Evolutionary conservation across 1,140 invertebrate genomes (phyloP), one percentile per base, ranked within the genome.

Genomic region (Conopomorpha cramerella): DNA sequence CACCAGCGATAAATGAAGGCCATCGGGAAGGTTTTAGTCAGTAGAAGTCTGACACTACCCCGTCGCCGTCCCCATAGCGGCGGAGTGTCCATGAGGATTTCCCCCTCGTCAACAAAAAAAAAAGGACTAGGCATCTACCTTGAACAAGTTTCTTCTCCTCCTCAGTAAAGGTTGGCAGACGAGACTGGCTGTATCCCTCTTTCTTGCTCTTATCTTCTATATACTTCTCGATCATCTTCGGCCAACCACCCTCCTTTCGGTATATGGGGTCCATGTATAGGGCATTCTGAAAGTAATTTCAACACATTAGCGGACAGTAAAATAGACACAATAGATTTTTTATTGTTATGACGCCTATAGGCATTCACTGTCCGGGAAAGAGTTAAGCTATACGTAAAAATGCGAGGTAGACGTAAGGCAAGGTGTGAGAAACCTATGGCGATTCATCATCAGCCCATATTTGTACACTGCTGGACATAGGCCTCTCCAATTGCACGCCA

Each of bases 181-280:
- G 55, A 0, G 73, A 74, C 13, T 34, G 38, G 3, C 15, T 10
- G 33, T 61, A 71, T 12, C 76, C 72, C 45, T 78, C 58, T 10
- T 42, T 36, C 30, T 34, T 26, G 43, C 79, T 81, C 14, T 59
- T 59, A 13, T 56, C 46, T 8, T 42, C 51, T 6, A 81, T 54
- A 1, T 39, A 43, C 13, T 57, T 45, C 30, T 59, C 57, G 35
- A 77, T 49, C 0, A 46, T 38, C 8, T 46, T 34, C 2, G 76
- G 73, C 53, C 77, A 78, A 13, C 70, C 60, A 2, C 73, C 73
- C 15, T 55, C 49, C 29, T 61, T 50, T 0, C 74, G 77, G 43
- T 70, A 84, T 19, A 85, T 78, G 0, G 83, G 78, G 57, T 83
- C 55, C 1, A 72, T 46, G 18, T 68, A 70, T 63, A 79, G 78